Conservation (phyloP, 2,113 vertebrate genomes). For the Zosterops pallidus region DNA sequence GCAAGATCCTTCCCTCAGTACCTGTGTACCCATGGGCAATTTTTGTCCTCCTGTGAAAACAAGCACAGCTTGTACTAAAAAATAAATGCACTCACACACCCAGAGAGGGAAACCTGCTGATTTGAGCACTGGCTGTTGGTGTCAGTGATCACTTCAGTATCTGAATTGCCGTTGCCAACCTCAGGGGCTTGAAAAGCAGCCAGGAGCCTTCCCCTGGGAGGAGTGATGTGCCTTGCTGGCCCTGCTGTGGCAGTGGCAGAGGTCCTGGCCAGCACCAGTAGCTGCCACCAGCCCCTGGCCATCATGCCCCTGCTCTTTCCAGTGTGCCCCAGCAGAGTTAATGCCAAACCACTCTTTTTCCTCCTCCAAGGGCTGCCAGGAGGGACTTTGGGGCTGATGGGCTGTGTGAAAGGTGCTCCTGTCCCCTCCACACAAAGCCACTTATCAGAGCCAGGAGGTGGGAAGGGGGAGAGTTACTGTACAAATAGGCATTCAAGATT, state of each 20-base stretch:
- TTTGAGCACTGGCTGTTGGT: background rate
- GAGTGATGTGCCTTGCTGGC: background rate
- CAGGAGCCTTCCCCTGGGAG: background rate
- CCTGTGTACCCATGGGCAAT: background rate
- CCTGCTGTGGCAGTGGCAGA: background rate
- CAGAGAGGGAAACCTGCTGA: background rate
- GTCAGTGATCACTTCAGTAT: accelerated
- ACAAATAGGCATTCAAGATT: constrained; percentile 56
- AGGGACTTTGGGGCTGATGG: background rate
- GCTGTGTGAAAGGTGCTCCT: constrained; percentile 48
- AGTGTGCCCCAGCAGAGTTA: background rate
- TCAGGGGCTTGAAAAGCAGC: background rate
- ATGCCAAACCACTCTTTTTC: background rate
- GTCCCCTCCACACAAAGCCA: constrained; percentile 1
- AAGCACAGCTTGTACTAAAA: background rate
- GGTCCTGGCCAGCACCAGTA: background rate
- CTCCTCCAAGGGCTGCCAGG: background rate
- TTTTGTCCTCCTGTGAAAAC: background rate
- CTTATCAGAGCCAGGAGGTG: constrained; percentile 33
- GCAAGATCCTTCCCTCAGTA: background rate
- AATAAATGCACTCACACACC: accelerated
- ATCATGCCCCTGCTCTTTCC: background rate
- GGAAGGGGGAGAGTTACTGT: constrained; percentile 44
- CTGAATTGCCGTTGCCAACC: background rate
- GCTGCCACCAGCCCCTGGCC: background rate